Percentiles rank a stretch among this genome's conserved stretches.
Conservation (phyloP, 1,140 invertebrate species). For the Cotesia typhae region DNA sequence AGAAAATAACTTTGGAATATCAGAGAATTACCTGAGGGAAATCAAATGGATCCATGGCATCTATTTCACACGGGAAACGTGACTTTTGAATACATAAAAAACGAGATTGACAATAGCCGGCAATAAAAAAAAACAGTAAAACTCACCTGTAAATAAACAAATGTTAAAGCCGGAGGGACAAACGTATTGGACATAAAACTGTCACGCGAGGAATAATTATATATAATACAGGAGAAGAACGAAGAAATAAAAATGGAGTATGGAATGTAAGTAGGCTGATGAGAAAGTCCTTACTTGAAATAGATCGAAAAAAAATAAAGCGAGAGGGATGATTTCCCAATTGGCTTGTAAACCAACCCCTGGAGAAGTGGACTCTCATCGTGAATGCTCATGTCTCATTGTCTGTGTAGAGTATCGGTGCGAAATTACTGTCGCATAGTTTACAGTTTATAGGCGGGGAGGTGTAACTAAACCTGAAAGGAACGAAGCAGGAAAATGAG, state of each 20-base stretch:
- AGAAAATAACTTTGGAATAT: not conserved
- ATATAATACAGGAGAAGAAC: constrained; percentile 56
- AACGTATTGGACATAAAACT: constrained; percentile 57
- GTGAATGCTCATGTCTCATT: constrained; percentile 35
- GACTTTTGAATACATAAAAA: constrained; percentile 54
- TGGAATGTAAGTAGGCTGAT: constrained; percentile 4
- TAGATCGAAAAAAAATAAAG: not conserved
- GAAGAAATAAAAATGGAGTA: constrained; percentile 6
- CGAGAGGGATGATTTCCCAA: constrained; percentile 66
- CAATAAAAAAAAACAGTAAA: not conserved
- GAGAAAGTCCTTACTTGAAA: constrained; percentile 11
- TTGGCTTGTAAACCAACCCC: constrained; percentile 66
- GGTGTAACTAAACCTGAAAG: too few species aligned
- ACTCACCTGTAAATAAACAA: not conserved
- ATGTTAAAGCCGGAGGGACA: not conserved
- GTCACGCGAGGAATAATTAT: constrained; percentile 56
- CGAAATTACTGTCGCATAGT: too few species aligned
- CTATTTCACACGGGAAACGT: constrained; percentile 27
- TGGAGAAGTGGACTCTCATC: constrained; percentile 48
- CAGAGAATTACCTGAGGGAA: constrained; percentile 18
- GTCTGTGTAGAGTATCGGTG: constrained; percentile 8
- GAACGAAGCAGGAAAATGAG: not conserved
- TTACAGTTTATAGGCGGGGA: too few species aligned
- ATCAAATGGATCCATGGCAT: not conserved
- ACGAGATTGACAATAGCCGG: not conserved